These are phyloP conservation scores for Eurytoma adleriae DNA, from an alignment of 2,888 invertebrate genomes.

Conservation along the genomic window DNA sequence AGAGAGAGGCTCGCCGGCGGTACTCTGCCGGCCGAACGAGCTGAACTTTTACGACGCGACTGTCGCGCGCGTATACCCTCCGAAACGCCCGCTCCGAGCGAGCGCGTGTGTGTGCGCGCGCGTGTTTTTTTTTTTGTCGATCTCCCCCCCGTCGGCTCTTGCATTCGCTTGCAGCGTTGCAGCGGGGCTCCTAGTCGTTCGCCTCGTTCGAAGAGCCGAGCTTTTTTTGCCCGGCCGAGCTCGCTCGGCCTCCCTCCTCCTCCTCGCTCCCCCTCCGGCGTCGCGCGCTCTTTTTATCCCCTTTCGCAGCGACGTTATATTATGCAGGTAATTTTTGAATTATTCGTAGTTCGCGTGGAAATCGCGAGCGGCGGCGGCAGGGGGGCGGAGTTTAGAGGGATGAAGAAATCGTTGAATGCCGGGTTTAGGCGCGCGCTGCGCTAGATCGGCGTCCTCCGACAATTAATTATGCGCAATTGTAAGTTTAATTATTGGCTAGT, in stretches of 20 bases:
- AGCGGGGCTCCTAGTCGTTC: slow-evolving; percentile 21
- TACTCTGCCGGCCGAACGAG: slow-evolving; percentile 52
- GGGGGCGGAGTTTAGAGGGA: slow-evolving; percentile 12
- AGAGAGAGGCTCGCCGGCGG: slow-evolving; percentile 15
- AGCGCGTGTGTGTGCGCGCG: too few species aligned
- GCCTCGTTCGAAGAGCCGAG: slow-evolving; percentile 22
- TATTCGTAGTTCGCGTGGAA: slow-evolving; percentile 52
- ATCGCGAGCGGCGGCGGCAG: slow-evolving; percentile 35
- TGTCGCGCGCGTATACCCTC: slow-evolving; percentile 52
- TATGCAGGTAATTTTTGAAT: slow-evolving; percentile 58
- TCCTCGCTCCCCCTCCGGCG: slow-evolving; percentile 1
- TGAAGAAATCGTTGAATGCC: slow-evolving; percentile 46
- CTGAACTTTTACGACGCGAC: slow-evolving; percentile 59
- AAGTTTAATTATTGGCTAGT: slow-evolving; percentile 50
- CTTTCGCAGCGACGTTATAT: slow-evolving; percentile 48
- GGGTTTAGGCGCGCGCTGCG: background rate
- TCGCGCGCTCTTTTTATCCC: slow-evolving; percentile 23
- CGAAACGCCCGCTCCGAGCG: slow-evolving; percentile 9
- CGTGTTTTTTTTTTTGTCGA: slow-evolving; percentile 29
- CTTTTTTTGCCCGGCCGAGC: slow-evolving; percentile 31
- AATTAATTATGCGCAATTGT: slow-evolving; percentile 52
- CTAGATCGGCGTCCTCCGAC: background rate
- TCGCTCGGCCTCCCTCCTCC: background rate
- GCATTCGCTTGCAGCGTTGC: slow-evolving; percentile 54
- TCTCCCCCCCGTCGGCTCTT: slow-evolving; percentile 36